phyloP scores from a whole-genome alignment of 1,140 invertebrate species.

The Sipha flava region DNA sequence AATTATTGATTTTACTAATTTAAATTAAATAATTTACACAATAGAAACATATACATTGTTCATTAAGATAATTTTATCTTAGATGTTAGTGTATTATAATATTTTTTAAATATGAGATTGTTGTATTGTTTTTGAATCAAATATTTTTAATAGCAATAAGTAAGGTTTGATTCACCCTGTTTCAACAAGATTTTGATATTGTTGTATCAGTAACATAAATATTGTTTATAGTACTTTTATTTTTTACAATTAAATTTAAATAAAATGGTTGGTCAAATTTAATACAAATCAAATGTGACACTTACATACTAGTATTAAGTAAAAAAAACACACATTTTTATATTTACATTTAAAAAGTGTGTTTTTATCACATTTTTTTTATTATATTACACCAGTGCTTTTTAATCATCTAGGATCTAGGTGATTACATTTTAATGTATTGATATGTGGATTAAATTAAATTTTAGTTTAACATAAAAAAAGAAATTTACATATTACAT shows the following conservation, averaged over 20 bases:
- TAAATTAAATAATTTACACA: no score
- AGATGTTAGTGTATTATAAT: no score
- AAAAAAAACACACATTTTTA: constrained; percentile 31
- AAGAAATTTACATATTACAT: background rate
- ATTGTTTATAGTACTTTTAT: background rate
- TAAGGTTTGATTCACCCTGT: background rate
- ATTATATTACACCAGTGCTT: background rate
- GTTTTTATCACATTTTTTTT: background rate
- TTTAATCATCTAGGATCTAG: background rate
- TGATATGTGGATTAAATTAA: background rate
- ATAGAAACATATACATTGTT: no score
- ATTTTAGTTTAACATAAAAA: background rate
- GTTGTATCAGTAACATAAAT: background rate
- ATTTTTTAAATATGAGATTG: no score
- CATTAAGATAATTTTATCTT: no score
- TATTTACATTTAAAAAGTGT: background rate
- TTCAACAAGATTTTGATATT: background rate
- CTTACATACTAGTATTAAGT: background rate
- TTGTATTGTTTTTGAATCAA: no score
- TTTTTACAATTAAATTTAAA: background rate
- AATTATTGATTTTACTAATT: no score
- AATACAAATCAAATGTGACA: background rate
- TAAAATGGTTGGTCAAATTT: background rate
- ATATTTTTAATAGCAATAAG: no score
- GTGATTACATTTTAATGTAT: background rate